Conservation (phyloP, 2,113 vertebrate genomes). For the Pterocles orientalis region DNA sequence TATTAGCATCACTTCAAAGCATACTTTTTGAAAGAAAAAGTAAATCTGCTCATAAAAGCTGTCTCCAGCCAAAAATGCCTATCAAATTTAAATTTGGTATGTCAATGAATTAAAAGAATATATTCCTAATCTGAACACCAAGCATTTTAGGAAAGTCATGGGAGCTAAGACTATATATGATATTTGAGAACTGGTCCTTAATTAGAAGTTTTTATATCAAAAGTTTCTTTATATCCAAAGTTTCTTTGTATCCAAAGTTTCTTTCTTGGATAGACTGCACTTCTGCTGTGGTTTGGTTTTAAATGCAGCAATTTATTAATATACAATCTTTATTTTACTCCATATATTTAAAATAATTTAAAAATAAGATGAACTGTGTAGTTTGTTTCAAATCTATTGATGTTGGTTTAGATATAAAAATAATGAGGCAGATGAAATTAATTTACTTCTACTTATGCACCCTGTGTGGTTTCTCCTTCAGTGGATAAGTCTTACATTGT, state of each 20-base stretch:
- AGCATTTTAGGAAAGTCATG: not conserved
- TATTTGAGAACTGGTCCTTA: not conserved
- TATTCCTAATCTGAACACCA: not conserved
- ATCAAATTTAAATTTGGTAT: not conserved
- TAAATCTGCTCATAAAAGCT: not conserved
- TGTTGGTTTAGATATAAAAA: not conserved
- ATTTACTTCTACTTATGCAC: not conserved
- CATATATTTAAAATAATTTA: not conserved
- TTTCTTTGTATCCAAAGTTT: not conserved
- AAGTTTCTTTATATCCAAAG: not conserved
- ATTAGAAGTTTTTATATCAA: not conserved
- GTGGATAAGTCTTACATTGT: not conserved
- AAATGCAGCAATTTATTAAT: not conserved
- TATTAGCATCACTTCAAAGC: slow-evolving; percentile 12
- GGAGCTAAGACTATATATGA: not conserved
- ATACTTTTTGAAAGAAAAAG: slow-evolving; percentile 11
- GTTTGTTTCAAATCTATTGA: not conserved
- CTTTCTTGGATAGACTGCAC: not conserved
- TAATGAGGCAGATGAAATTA: not conserved
- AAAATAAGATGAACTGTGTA: not conserved
- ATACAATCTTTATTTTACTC: not conserved
- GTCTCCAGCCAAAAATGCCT: not conserved
- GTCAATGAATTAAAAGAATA: not conserved
- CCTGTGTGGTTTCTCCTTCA: not conserved
- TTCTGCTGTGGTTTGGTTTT: not conserved